A percentile compares a stretch with the other conserved stretches of the same genome.
These are phyloP conservation scores for Latrodectus geometricus DNA, from an alignment of 1,140 invertebrate species.

Conservation along the genomic window DNA sequence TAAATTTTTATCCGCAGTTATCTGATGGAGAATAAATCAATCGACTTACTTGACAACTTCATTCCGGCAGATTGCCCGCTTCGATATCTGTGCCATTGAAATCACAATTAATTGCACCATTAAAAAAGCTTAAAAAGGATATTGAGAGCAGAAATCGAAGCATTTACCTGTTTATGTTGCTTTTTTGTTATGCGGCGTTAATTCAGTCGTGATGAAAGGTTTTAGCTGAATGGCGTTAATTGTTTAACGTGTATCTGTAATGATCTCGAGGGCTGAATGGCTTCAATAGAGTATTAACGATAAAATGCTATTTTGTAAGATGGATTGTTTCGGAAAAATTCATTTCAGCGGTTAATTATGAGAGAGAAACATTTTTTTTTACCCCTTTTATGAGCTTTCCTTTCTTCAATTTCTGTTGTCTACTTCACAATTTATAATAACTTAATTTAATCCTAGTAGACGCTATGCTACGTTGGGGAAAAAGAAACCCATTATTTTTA, in stretches of 20 bases:
- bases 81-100: constrained; percentile 19
- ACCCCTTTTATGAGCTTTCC: no score
- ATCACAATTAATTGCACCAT: constrained; percentile 25
- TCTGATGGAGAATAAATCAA: constrained; percentile 51
- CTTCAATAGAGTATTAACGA: neutral
- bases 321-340: neutral
- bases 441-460: no score
- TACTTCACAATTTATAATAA: no score
- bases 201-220: constrained; percentile 14
- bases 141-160: neutral
- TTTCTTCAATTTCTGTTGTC: no score
- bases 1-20: constrained; percentile 19
- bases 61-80: constrained; percentile 12
- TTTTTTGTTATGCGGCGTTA: neutral
- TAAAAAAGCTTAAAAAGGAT: constrained; percentile 19
- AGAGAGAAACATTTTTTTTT: no score
- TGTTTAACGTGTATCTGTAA: neutral
- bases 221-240: neutral
- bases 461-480: no score
- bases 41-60: constrained; percentile 53
- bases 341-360: neutral
- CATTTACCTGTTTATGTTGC: constrained; percentile 5
- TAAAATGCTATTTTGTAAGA: neutral
- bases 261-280: neutral
- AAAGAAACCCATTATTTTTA: no score